These are phyloP conservation scores for Proisotoma minuta DNA, from an alignment of 2,888 invertebrate species.

Conservation along the genomic window DNA sequence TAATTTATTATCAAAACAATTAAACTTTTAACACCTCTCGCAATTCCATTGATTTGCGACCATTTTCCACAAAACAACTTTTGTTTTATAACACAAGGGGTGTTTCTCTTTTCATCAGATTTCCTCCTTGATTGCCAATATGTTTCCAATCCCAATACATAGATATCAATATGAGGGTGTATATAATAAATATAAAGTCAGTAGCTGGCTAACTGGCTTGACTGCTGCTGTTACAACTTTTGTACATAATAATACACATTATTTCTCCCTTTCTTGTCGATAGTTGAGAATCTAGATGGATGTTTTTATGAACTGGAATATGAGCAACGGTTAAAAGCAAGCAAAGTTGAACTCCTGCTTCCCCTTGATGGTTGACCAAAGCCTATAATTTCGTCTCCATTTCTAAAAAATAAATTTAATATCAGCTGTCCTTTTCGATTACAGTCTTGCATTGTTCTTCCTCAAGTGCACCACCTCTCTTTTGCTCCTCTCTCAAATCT, in stretches of 20 bases:
- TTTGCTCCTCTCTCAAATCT: background rate
- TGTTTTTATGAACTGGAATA: constrained; percentile 11
- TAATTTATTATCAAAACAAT: too few relatives aligned
- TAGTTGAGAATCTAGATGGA: constrained; percentile 13
- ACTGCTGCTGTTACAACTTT: constrained; percentile 9
- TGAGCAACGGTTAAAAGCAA: constrained; percentile 10
- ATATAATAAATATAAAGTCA: too few relatives aligned
- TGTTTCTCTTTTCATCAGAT: too few relatives aligned
- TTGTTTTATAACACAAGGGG: too few relatives aligned
- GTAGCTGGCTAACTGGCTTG: constrained; percentile 11
- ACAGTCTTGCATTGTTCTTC: constrained; percentile 48
- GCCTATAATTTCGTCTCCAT: constrained; percentile 48
- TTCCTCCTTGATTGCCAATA: too few relatives aligned
- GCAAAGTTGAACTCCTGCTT: constrained; percentile 38
- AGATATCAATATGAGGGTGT: too few relatives aligned
- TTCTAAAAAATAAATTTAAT: constrained; percentile 47
- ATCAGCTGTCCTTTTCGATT: constrained; percentile 48
- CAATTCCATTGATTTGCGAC: too few relatives aligned
- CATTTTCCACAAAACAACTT: too few relatives aligned
- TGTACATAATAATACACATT: constrained; percentile 17
- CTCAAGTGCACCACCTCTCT: constrained; percentile 37
- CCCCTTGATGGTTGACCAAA: constrained; percentile 47
- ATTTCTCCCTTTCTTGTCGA: constrained; percentile 12
- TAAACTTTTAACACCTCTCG: too few relatives aligned
- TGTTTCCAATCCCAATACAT: too few relatives aligned